Conservation (phyloP, 2,113 vertebrate species). For the Nematolebias whitei region DNA sequence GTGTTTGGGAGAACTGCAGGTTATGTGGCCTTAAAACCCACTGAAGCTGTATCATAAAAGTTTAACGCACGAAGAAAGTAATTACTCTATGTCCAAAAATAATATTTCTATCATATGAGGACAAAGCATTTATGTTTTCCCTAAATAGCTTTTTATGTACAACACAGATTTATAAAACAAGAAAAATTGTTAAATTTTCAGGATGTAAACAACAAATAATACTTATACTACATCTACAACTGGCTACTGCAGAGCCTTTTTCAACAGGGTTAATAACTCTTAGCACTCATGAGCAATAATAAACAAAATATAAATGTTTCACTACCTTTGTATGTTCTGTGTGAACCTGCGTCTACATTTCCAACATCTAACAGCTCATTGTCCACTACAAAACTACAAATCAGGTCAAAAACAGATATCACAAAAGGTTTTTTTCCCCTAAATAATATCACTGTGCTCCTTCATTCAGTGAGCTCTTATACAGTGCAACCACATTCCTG, state of each 20-base stretch:
- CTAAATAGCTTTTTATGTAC: background rate
- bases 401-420: background rate
- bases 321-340: background rate
- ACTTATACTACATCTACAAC: background rate
- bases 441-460: background rate
- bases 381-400: background rate
- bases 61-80: slow-evolving; percentile 3
- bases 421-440: background rate
- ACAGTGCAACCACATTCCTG: background rate
- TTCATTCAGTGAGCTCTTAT: background rate
- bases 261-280: no score
- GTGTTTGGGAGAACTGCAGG: slow-evolving; percentile 12
- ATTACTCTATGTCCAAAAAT: background rate
- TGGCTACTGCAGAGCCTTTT: no score
- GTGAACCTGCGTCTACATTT: slow-evolving; percentile 6
- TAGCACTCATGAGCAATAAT: background rate
- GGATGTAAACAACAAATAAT: background rate
- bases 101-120: background rate
- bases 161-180: background rate
- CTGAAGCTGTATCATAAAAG: background rate
- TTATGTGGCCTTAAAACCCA: slow-evolving; percentile 27
- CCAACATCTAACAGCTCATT: slow-evolving; percentile 4
- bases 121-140: background rate
- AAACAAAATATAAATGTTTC: background rate
- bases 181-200: background rate